Conservation (phyloP, 2,888 invertebrate genomes). For the Polymixis flavicincta region DNA sequence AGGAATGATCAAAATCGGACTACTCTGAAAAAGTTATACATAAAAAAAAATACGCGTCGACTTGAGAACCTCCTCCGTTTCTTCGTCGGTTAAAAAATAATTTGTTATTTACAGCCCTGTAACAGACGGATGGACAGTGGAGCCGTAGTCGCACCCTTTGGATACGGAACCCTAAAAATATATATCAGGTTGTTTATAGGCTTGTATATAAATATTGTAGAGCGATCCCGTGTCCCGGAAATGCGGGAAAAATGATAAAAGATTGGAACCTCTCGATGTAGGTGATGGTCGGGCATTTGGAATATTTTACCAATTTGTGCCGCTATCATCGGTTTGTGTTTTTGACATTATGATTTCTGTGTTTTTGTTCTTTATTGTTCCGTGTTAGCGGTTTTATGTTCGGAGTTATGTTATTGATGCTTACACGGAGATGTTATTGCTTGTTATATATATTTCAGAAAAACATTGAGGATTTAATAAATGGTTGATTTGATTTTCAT, state of each 20-base stretch:
- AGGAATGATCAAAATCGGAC: too few relatives aligned
- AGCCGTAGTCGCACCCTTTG: background rate
- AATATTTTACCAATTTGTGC: conserved; percentile 53
- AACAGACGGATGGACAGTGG: background rate
- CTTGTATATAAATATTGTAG: conserved; percentile 41
- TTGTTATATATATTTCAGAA: background rate
- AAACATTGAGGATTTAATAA: background rate
- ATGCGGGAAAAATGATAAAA: conserved; percentile 56
- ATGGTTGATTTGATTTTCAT: background rate
- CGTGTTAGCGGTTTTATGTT: conserved; percentile 5
- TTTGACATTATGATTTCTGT: conserved; percentile 36
- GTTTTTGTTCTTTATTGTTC: conserved; percentile 23
- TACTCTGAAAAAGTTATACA: too few relatives aligned
- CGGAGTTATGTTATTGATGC: conserved; percentile 14
- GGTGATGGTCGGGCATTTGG: conserved; percentile 33
- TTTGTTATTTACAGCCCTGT: too few relatives aligned
- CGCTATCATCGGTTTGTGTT: conserved; percentile 28
- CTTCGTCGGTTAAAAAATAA: too few relatives aligned
- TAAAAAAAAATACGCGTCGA: too few relatives aligned
- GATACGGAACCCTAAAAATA: background rate
- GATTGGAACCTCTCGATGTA: conserved; percentile 34
- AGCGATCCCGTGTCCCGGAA: conserved; percentile 35
- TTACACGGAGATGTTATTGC: background rate
- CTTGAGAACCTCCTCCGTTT: too few relatives aligned
- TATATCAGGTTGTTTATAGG: conserved; percentile 16